Base-by-base conservation (phyloP, 2,797 vertebrate genomes). In the Acrossocheilus wenchowensis region DNA sequence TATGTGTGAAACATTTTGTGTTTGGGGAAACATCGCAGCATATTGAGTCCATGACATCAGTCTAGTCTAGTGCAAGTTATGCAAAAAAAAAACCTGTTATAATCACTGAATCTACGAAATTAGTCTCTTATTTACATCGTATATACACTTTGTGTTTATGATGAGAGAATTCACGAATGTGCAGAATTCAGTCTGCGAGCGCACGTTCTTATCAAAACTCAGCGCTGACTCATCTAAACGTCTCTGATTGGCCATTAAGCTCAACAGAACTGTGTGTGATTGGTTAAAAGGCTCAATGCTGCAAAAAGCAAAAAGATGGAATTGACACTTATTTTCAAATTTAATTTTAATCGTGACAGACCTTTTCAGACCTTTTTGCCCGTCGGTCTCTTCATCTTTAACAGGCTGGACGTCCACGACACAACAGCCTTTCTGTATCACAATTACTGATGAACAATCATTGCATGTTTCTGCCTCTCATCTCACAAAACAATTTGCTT, bases 401-500 rank as follows among this genome's bases (percentile, higher is more conserved):
- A 34, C 26, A 30, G 5, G 62, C 62, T 30, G 62, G 62, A 66
- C 26, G 14, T 15, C 19, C 54, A 57, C 1, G 21, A 57, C 54
- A 57, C 8, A 21, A 57, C 54, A 57, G 54, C 54, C 54, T 57
- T 57, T 57, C 21, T 15, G 12, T 60, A 30, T 34, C 30, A 4
- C 50, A 15, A 45, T 62, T 45, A 83, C 52, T 45, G 64, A 69
- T 69, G 41, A 81, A 69, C 80, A 81, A 54, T 71, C 68, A 41
- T 43, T 26, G 7, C 64, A 21, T 66, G 23, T 86, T 66, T 64
- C 57, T 73, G 68, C 14, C 50, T 73, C 54, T 83, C 81, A 74
- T 73, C 39, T 74, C 69, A 62, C 26, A 6, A 43, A 74, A 74
- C 43, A 83, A 79, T 64, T 84, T 71, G 90, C 74, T 41, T 43